These are phyloP conservation scores for Corydoras maculifer DNA, from an alignment of 2,113 vertebrate genomes.

Conservation along the genomic window DNA sequence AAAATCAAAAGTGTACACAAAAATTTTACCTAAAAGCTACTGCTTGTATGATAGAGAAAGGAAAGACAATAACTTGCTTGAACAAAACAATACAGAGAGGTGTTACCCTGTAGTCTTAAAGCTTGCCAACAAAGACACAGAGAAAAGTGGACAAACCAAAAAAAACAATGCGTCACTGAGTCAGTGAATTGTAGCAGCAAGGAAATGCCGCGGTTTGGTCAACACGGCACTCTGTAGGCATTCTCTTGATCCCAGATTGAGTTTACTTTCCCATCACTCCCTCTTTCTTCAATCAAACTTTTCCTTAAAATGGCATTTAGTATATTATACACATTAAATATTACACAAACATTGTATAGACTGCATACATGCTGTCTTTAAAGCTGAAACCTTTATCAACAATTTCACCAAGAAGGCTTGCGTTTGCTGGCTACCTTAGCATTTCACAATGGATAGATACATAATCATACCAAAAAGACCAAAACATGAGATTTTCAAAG, in stretches of 20 bases:
- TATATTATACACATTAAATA: conserved; percentile 39
- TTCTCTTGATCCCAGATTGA: conserved; percentile 6
- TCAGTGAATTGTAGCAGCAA: conserved; percentile 13
- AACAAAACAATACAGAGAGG: background rate
- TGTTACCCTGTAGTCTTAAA: conserved; percentile 12
- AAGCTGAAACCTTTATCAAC: background rate
- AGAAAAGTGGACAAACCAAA: conserved; percentile 18
- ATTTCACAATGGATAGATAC: no score
- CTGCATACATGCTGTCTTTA: no score
- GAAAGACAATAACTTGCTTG: background rate
- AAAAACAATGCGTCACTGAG: conserved; percentile 19
- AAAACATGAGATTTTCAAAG: no score
- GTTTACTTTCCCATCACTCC: conserved; percentile 26
- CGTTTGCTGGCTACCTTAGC: no score
- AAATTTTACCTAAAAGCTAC: no score
- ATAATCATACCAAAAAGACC: no score
- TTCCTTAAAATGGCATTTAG: conserved; percentile 43
- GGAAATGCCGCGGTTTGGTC: conserved; percentile 30
- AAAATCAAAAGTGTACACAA: no score
- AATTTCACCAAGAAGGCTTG: no score
- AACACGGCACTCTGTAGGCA: conserved; percentile 27
- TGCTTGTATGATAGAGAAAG: background rate
- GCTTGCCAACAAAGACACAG: conserved; percentile 28
- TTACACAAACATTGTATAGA: background rate
- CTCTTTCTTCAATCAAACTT: conserved; percentile 10